Conservation (phyloP, 2,113 vertebrate genomes). For the Vidua macroura region DNA sequence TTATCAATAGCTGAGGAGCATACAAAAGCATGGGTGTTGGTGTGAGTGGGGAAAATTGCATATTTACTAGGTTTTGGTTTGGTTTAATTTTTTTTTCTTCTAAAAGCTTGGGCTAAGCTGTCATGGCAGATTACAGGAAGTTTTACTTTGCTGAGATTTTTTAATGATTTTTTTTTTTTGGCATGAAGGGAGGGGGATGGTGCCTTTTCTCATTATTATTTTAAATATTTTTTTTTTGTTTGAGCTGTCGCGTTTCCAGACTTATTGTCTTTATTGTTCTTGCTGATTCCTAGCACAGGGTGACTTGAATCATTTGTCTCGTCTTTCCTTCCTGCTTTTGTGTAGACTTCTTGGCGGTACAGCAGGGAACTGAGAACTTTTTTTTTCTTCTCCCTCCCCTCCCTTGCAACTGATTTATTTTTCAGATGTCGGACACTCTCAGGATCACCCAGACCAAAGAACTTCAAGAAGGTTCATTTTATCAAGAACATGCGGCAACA, state of each 20-base stretch:
- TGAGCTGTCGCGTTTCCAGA: slow-evolving; percentile 23
- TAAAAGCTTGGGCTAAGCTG: background rate
- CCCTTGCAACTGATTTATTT: slow-evolving; percentile 45
- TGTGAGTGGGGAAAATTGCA: background rate
- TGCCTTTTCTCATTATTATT: slow-evolving; percentile 25
- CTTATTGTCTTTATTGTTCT: slow-evolving; percentile 44
- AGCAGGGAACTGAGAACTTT: slow-evolving; percentile 1
- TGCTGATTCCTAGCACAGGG: slow-evolving; percentile 24
- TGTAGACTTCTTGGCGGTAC: slow-evolving; percentile 50
- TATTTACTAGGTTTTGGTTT: background rate
- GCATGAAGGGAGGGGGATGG: background rate
- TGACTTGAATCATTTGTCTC: slow-evolving; percentile 61
- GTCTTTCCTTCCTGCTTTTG: slow-evolving; percentile 78
- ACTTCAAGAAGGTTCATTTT: slow-evolving; percentile 99
- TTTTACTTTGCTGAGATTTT: background rate
- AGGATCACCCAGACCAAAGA: slow-evolving; percentile 99
- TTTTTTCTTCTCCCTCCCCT: background rate
- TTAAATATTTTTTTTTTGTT: slow-evolving; percentile 22
- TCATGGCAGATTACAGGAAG: background rate
- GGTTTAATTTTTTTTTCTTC: background rate
- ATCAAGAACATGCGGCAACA: slow-evolving; percentile 98
- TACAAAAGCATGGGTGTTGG: background rate
- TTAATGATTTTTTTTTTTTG: background rate
- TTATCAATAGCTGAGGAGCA: background rate
- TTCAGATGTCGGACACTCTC: slow-evolving; percentile 96